Evolutionary conservation across 1,140 invertebrate species (phyloP).

Genomic region (Orussus abietinus): DNA sequence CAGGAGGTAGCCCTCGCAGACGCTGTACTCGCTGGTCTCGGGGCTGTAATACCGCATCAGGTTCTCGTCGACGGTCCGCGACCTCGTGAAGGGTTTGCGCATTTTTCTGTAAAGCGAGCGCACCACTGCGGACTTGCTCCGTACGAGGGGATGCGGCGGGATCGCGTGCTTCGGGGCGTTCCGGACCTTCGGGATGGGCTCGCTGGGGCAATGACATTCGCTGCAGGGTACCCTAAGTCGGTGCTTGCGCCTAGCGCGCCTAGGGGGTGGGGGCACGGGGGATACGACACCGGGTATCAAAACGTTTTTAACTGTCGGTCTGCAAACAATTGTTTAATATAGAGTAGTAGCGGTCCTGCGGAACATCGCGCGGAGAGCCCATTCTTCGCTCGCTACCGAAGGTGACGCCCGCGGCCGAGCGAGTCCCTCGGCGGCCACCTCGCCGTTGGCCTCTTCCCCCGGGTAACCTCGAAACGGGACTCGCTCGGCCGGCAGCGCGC

Average conservation of each 20-base stretch:
- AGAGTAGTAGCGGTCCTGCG: slow-evolving; percentile 37
- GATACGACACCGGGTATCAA: slow-evolving; percentile 54
- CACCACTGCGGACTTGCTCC: slow-evolving; percentile 55
- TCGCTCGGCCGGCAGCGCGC: slow-evolving; percentile 40
- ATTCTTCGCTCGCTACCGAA: slow-evolving; percentile 15
- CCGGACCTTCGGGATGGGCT: slow-evolving; percentile 31
- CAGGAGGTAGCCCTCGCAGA: slow-evolving; percentile 40
- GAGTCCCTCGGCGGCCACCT: slow-evolving; percentile 10
- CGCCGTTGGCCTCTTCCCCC: no score
- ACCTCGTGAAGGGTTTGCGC: slow-evolving; percentile 49
- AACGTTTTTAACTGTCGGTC: slow-evolving; percentile 55
- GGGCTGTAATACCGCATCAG: slow-evolving; percentile 46
- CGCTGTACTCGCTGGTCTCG: slow-evolving; percentile 46
- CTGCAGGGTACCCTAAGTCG: slow-evolving; percentile 52
- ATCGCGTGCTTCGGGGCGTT: slow-evolving; percentile 44
- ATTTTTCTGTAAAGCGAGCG: slow-evolving; percentile 53
- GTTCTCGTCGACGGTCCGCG: slow-evolving; percentile 50
- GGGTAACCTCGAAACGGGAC: slow-evolving; percentile 18
- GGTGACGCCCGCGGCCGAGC: slow-evolving; percentile 22
- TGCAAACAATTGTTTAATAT: slow-evolving; percentile 52
- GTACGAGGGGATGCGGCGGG: slow-evolving; percentile 49
- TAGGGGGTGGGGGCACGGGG: slow-evolving; percentile 47
- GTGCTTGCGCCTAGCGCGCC: slow-evolving; percentile 54
- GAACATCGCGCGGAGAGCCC: slow-evolving; percentile 20
- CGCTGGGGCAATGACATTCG: slow-evolving; percentile 48